Base-by-base conservation (phyloP, 2,113 vertebrate species). In the Gallinago media region DNA sequence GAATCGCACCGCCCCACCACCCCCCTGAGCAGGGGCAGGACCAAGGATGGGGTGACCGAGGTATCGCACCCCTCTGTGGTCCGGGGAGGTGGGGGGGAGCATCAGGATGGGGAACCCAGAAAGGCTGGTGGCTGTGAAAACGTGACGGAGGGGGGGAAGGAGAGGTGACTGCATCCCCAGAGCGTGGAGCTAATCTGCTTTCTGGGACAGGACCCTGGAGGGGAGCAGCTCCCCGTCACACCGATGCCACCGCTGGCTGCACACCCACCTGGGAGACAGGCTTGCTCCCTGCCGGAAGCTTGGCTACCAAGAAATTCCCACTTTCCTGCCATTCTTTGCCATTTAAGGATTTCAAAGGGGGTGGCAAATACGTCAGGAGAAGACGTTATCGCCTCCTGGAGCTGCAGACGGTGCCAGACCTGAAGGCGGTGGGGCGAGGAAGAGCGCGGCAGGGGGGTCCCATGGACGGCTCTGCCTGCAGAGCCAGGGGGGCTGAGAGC, bases 21-120 rank as follows among this genome's bases (percentile, higher is more conserved):
- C 6, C 12, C 38, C 23, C 63, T 44, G 46, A 63, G 59, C 36
- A 40, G 31, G 34, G 38, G 17, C 11, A 65, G 79, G 34, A 65
- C 2, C 5, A 15, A 32, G 21, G 38, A 27, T 1, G 0, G 8
- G 25, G 40, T 17, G 42, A 55, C 34, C 1, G 8, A 22, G 56
- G 40, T 65, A 42, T 4, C 0, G 3, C 17, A 26, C 7, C 36
- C 15, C 77, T 11, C 36, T 54, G 84, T 0, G 8, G 22, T 11
- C 38, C 10, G 8, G 40, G 44, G 12, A 88, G 38, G 29, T 38
- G 38, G 38, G 38, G 38, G 38, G n/a, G 49, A 75, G 49, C 5
- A 1, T 15, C 3, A 2, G 1, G 5, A 13, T 58, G 34, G 54
- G 18, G 55, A 49, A n/a, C 21, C 6, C 1, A 3, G n/a, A 62